A percentile compares a stretch with the other conserved stretches of the same genome.
These are phyloP conservation scores for Seladonia tumulorum DNA, from an alignment of 2,888 invertebrate genomes.

Conservation along the genomic window DNA sequence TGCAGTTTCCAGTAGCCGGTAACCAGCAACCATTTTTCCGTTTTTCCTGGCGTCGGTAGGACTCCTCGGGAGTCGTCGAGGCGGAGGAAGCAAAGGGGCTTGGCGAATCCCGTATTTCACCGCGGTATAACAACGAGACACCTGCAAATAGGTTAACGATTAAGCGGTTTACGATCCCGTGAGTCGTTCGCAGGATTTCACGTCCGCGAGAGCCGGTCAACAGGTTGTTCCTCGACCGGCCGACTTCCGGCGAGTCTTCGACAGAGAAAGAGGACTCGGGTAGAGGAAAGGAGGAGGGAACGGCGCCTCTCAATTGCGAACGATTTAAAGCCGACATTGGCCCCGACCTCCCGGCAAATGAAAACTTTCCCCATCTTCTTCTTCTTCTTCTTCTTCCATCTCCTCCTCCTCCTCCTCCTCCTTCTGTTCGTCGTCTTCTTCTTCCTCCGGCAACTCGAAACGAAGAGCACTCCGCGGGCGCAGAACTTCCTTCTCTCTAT, in stretches of 20 bases:
- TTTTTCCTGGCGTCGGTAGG: no score
- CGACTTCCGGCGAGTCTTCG: constrained; percentile 64
- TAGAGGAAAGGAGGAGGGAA: constrained; percentile 33
- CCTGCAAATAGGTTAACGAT: constrained; percentile 48
- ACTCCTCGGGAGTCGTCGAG: background rate
- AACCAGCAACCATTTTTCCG: no score
- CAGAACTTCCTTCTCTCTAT: constrained; percentile 53
- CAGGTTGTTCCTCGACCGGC: constrained; percentile 68
- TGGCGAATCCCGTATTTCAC: background rate
- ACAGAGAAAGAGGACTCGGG: constrained; percentile 42
- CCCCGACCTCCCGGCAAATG: constrained; percentile 69
- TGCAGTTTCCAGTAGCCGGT: no score
- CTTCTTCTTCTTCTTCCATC: constrained; percentile 48
- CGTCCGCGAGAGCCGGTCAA: constrained; percentile 60
- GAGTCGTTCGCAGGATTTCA: constrained; percentile 35
- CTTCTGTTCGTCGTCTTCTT: constrained; percentile 44
- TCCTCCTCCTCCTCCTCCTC: constrained; percentile 38
- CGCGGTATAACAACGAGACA: constrained; percentile 13
- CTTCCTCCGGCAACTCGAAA: constrained; percentile 50
- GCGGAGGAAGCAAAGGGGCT: background rate
- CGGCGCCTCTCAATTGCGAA: constrained; percentile 70
- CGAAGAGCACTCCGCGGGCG: constrained; percentile 50
- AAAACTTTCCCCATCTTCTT: constrained; percentile 72
- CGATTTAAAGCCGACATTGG: constrained; percentile 71
- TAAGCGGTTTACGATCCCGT: constrained; percentile 44